A percentile compares a stretch with the other conserved stretches of the same genome.
Evolutionary conservation across 2,113 vertebrate genomes (phyloP).

Genomic region (Pteronura brasiliensis): DNA sequence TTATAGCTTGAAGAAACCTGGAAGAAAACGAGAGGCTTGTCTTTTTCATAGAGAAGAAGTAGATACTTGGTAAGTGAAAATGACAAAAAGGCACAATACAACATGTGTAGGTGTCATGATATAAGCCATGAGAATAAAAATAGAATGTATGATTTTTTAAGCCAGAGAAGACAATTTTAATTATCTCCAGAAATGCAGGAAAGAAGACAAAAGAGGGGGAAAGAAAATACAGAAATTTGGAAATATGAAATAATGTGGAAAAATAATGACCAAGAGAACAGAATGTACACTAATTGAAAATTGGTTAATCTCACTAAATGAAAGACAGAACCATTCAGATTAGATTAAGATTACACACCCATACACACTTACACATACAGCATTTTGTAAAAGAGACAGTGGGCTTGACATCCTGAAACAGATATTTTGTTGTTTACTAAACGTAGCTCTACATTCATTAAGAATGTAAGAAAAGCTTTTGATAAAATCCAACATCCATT

Average conservation of each 20-base stretch:
- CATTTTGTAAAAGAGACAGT: background rate
- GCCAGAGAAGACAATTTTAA: background rate
- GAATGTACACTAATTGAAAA: background rate
- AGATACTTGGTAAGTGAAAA: background rate
- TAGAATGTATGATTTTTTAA: background rate
- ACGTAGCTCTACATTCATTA: background rate
- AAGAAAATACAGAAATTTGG: background rate
- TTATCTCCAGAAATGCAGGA: background rate
- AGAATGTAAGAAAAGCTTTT: background rate
- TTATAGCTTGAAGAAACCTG: background rate
- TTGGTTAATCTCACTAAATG: background rate
- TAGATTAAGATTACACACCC: background rate
- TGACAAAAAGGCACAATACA: background rate
- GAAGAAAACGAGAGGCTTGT: background rate
- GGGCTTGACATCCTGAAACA: background rate
- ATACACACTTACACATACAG: background rate
- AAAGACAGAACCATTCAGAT: background rate
- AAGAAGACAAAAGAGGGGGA: background rate
- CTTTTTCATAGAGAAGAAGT: background rate
- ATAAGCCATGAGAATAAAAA: background rate
- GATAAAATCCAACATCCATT: background rate
- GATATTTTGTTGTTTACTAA: constrained; percentile 2
- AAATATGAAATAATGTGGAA: background rate
- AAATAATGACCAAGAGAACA: background rate
- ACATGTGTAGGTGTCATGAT: background rate